A percentile compares a stretch with the other conserved stretches of the same genome.
These are phyloP conservation scores for Apoda limacodes DNA, from an alignment of 2,888 invertebrate genomes.

Conservation along the genomic window DNA sequence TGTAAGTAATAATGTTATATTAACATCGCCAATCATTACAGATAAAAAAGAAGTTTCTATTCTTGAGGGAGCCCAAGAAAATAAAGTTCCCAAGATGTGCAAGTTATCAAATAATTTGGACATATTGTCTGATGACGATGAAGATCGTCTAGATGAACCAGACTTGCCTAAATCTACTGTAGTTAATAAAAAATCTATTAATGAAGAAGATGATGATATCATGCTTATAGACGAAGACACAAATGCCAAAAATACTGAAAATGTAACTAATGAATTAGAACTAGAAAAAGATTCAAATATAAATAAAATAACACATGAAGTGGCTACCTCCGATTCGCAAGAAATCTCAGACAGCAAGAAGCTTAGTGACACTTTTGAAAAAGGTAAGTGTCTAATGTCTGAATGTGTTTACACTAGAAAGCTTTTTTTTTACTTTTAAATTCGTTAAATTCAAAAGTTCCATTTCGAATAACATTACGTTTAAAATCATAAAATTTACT, in stretches of 20 bases:
- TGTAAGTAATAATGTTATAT: slow-evolving; percentile 6
- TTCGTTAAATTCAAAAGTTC: no score
- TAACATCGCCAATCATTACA: slow-evolving; percentile 1
- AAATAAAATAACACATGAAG: no score
- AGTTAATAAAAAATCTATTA: slow-evolving; percentile 37
- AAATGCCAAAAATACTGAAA: slow-evolving; percentile 13
- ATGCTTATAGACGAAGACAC: slow-evolving; percentile 53
- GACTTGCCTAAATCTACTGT: slow-evolving; percentile 8
- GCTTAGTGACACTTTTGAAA: no score
- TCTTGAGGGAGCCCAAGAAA: slow-evolving; percentile 13
- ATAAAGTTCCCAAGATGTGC: slow-evolving; percentile 26
- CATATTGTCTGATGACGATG: slow-evolving; percentile 55
- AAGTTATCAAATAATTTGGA: slow-evolving; percentile 49
- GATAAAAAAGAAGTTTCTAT: slow-evolving; percentile 7
- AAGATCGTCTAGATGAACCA: slow-evolving; percentile 24
- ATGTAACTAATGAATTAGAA: no score
- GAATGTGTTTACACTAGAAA: no score
- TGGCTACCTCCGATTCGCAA: no score
- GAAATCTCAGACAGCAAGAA: no score
- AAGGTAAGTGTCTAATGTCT: no score
- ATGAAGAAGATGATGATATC: slow-evolving; percentile 56
- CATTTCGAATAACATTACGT: no score
- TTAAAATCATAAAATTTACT: no score
- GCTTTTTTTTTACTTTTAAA: no score
- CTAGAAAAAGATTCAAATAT: no score